A percentile compares a stretch with the other conserved stretches of the same genome.
These are phyloP conservation scores for Drosophila carrolli DNA, from an alignment of 1,140 invertebrate genomes.

Conservation along the genomic window DNA sequence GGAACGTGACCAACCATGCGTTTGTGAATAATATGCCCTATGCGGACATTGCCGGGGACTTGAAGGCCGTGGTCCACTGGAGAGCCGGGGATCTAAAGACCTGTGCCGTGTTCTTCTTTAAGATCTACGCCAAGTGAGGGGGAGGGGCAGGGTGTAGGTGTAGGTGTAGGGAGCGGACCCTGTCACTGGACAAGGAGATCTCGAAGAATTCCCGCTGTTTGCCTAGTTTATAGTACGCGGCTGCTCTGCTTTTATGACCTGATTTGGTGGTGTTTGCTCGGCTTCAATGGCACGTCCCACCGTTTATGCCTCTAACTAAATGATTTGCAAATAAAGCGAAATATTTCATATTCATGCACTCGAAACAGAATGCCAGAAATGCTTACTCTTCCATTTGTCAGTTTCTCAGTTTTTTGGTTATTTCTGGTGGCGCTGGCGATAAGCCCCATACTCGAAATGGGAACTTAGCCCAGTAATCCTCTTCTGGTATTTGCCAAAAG, in stretches of 20 bases:
- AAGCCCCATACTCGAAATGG: conserved; percentile 30
- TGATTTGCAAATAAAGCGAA: conserved; percentile 67
- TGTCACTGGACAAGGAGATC: conserved; percentile 6
- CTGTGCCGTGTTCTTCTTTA: conserved; percentile 29
- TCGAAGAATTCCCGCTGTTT: conserved; percentile 16
- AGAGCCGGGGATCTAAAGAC: conserved; percentile 17
- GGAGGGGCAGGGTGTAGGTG: not conserved
- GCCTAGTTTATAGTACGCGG: conserved; percentile 25
- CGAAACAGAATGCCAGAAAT: conserved; percentile 23
- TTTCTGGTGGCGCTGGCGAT: conserved; percentile 36
- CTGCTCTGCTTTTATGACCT: conserved; percentile 43
- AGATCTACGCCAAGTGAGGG: conserved; percentile 20
- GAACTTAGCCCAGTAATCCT: conserved; percentile 46
- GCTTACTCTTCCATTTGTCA: conserved; percentile 2
- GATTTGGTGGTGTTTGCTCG: conserved; percentile 39
- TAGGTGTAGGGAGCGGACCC: not conserved
- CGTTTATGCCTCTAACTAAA: conserved; percentile 58
- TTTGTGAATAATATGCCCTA: conserved; percentile 36
- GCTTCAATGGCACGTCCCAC: conserved; percentile 58
- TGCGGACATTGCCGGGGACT: conserved; percentile 36
- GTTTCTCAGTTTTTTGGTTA: conserved; percentile 7
- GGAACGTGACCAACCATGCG: conserved; percentile 51
- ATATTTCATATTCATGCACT: conserved; percentile 47
- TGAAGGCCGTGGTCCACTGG: conserved; percentile 49
- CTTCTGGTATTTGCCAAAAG: conserved; percentile 39